phyloP scores from a whole-genome alignment of 2,888 invertebrate genomes.

The Emmelina monodactyla region DNA sequence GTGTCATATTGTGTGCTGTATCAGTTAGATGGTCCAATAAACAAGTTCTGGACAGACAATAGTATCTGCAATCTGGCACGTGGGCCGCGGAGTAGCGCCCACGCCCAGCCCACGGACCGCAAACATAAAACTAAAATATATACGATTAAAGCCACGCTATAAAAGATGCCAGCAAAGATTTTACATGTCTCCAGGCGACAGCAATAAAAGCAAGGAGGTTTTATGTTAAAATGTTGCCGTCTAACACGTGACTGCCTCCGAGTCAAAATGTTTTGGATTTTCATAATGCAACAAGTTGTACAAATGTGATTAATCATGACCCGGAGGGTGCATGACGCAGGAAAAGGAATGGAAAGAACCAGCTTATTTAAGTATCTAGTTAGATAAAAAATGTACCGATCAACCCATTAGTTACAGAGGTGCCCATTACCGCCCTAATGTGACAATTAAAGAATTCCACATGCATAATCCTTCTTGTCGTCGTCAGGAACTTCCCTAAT shows the following conservation, averaged over 20 bases:
- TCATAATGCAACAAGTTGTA: no score
- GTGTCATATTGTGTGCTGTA: not conserved
- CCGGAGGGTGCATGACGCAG: no score
- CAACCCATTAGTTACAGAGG: no score
- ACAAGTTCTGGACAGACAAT: conserved; percentile 44
- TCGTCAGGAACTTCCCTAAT: conserved; percentile 43
- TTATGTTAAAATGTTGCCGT: conserved; percentile 33
- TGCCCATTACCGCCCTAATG: not conserved
- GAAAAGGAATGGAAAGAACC: no score
- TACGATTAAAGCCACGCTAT: conserved; percentile 37
- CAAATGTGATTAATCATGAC: no score
- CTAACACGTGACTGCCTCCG: no score
- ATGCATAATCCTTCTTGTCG: conserved; percentile 46
- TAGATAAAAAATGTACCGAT: no score
- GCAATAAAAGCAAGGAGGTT: conserved; percentile 47
- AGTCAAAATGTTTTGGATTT: no score
- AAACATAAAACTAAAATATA: conserved; percentile 45
- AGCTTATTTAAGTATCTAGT: no score
- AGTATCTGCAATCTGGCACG: conserved; percentile 53
- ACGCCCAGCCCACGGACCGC: conserved; percentile 34
- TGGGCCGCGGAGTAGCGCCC: conserved; percentile 40
- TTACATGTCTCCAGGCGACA: conserved; percentile 37
- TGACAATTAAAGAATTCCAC: not conserved
- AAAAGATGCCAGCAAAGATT: conserved; percentile 48
- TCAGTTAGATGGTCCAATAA: not conserved